Base-by-base conservation (phyloP, 2,113 vertebrate species). In the Excalfactoria chinensis region DNA sequence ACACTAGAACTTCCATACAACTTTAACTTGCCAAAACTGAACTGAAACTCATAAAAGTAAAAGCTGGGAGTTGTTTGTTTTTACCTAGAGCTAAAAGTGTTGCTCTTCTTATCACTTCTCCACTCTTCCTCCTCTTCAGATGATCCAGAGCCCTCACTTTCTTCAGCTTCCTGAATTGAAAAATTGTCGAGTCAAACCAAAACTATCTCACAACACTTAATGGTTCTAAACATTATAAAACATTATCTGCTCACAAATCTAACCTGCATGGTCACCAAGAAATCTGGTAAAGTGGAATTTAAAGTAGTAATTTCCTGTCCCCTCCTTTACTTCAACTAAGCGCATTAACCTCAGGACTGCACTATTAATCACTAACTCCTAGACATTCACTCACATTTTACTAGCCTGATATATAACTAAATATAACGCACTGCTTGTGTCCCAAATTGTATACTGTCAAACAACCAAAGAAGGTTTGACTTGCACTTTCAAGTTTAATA, bases 81-180 rank as follows among this genome's bases (percentile, higher is more conserved):
- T 56, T 98, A 99, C 99, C 98, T 99, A 23, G 98, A 98, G 85
- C 98, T 98, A 88, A 98, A 96, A 63, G 95, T 98, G 68, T 97
- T 98, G 93, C 98, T 99, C 60, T 98, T 99, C 97, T 95, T 96
- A 64, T 98, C 99, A 96, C 98, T 99, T 49, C 96, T 98, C 99
- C 99, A 99, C 69, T 99, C 98, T 18, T 99, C 98, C 35, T 98
- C 98, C 64, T 99, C 98, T 77, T 98, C 98, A 35, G 98, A 98
- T 5, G 98, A 98, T 49, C 96, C 89, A 96, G 96, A 97, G 13
- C 86, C 97, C 34, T 98, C 99, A 96, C 98, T 99, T 53, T 95
- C 97, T 70, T 98, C 98, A 40, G 98, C 98, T 64, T 99, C 98
- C 99, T 99, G 74, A 60, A 92, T 59, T 93, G 11, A 90, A 69